Evolutionary conservation across 2,797 vertebrate genomes (phyloP).

Genomic region (Cottoperca gobio): DNA sequence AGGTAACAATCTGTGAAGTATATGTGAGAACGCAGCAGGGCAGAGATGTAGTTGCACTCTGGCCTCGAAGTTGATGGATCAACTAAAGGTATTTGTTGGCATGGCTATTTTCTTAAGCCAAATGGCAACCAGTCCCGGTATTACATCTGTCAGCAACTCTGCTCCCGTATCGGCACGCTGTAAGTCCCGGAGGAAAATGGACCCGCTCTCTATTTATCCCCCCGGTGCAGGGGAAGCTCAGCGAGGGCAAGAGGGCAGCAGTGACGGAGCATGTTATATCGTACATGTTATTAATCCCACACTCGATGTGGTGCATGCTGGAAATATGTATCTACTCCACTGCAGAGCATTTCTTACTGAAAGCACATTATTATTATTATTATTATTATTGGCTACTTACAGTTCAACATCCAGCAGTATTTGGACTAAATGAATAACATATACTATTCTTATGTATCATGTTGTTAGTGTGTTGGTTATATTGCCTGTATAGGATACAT

Average conservation of each 20-base stretch:
- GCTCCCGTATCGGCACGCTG: constrained; percentile 48
- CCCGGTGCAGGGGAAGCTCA: constrained; percentile 44
- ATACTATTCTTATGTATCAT: too few species aligned
- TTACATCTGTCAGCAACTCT: constrained; percentile 75
- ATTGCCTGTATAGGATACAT: not conserved
- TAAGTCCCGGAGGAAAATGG: constrained; percentile 54
- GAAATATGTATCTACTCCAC: not conserved
- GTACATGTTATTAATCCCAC: constrained; percentile 32
- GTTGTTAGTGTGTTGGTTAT: not conserved
- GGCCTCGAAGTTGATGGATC: constrained; percentile 79
- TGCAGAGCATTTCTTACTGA: not conserved
- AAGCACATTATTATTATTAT: too few species aligned
- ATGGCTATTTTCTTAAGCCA: constrained; percentile 74
- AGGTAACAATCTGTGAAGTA: constrained; percentile 47
- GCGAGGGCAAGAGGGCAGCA: constrained; percentile 41
- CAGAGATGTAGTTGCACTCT: constrained; percentile 33
- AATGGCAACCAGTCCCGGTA: constrained; percentile 61
- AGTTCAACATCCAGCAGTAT: not conserved
- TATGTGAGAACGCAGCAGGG: constrained; percentile 36
- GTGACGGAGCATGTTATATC: constrained; percentile 53
- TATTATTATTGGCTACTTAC: not conserved
- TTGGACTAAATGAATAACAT: too few species aligned
- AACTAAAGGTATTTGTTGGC: constrained; percentile 78
- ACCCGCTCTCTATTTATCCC: constrained; percentile 56
- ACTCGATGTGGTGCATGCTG: not conserved